Evolutionary conservation across 2,113 vertebrate species (phyloP).

Genomic region (Carassius carassius): DNA sequence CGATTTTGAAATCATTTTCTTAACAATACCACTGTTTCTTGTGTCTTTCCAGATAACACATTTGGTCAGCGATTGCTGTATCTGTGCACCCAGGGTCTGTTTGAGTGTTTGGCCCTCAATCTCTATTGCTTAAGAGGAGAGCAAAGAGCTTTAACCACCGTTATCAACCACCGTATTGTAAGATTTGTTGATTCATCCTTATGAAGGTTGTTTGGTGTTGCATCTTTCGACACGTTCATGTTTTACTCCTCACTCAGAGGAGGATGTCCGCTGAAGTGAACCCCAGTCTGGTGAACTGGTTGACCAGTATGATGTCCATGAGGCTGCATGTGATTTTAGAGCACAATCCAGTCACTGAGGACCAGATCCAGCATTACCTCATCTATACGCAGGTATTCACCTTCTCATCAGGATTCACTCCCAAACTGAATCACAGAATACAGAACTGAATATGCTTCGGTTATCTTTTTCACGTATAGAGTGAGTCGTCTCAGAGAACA

Average conservation of each 20-base stretch:
- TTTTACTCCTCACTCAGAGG: conserved; percentile 70
- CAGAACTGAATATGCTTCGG: neutral
- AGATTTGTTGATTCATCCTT: conserved; percentile 53
- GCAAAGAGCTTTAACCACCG: conserved; percentile 82
- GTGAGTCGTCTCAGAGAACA: conserved; percentile 58
- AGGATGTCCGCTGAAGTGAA: conserved; percentile 89
- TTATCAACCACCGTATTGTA: conserved; percentile 91
- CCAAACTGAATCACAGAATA: neutral
- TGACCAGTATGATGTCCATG: conserved; percentile 93
- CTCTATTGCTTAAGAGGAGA: conserved; percentile 87
- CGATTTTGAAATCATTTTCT: neutral
- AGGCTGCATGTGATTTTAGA: conserved; percentile 88
- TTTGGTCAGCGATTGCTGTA: conserved; percentile 85
- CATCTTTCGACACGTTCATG: neutral
- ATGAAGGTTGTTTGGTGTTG: neutral
- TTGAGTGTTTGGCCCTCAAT: conserved; percentile 90
- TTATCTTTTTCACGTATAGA: conserved; percentile 49
- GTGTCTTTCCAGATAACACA: conserved; percentile 75
- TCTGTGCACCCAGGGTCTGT: conserved; percentile 88
- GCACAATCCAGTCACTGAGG: conserved; percentile 85
- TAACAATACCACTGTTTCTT: neutral
- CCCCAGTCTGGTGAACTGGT: conserved; percentile 89
- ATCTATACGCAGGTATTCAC: conserved; percentile 72
- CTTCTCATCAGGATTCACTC: neutral
- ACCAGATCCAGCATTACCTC: conserved; percentile 84